Evolutionary conservation across 2,888 invertebrate species (phyloP).

Genomic region (Saturnia pavonia): DNA sequence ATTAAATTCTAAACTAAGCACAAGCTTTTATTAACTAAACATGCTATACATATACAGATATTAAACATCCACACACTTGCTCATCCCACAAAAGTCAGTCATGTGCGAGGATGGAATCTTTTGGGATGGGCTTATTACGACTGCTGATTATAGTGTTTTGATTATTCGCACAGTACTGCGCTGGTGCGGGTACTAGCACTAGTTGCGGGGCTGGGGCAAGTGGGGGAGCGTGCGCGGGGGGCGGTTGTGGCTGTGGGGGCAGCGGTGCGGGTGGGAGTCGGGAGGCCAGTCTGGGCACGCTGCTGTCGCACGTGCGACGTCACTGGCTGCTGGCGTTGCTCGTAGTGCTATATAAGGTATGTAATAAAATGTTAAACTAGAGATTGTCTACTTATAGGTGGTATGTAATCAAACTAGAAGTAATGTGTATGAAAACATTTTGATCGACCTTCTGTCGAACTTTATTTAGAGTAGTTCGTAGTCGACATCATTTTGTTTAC

Average conservation of each 20-base stretch:
- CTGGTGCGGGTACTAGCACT: slow-evolving; percentile 46
- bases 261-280: slow-evolving; percentile 12
- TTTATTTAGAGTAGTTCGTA: too few relatives aligned
- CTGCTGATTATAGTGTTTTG: not conserved
- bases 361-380: not conserved
- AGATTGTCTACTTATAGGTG: not conserved
- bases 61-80: too few relatives aligned
- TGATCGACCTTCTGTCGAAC: too few relatives aligned
- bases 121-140: too few relatives aligned
- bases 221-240: slow-evolving; percentile 86
- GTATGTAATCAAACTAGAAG: too few relatives aligned
- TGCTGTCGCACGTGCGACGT: slow-evolving; percentile 92
- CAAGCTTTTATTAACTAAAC: too few relatives aligned
- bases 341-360: slow-evolving; percentile 96
- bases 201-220: slow-evolving; percentile 47
- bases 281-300: slow-evolving; percentile 87
- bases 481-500: too few relatives aligned
- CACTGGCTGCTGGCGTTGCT: slow-evolving; percentile 97
- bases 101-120: too few relatives aligned
- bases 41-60: too few relatives aligned
- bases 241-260: slow-evolving; percentile 89
- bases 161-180: slow-evolving; percentile 50
- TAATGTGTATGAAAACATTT: too few relatives aligned
- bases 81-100: too few relatives aligned
- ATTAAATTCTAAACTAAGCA: too few relatives aligned